Evolutionary conservation across 1,140 invertebrate genomes (phyloP).

Genomic region (Dendrolimus punctatus): DNA sequence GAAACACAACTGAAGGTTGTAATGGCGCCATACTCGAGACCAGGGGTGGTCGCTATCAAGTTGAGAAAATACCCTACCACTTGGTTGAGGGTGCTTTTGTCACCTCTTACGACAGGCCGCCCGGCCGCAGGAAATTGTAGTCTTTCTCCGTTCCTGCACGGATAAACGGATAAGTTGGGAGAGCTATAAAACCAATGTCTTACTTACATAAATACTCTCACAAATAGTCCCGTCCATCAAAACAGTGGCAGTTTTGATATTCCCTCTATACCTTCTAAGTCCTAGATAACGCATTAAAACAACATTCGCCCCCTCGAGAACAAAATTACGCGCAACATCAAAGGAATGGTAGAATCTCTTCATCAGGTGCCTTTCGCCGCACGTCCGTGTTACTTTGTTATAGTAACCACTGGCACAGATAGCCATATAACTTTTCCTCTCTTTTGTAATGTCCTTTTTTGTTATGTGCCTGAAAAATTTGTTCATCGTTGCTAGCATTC

Average conservation of each 20-base stretch:
- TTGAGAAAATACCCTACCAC: no score
- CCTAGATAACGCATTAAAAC: slow-evolving; percentile 75
- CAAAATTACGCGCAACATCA: slow-evolving; percentile 56
- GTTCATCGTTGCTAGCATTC: neutral
- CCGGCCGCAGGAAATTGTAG: no score
- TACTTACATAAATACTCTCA: slow-evolving; percentile 74
- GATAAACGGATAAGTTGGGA: neutral
- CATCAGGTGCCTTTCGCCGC: slow-evolving; percentile 41
- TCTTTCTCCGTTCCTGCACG: no score
- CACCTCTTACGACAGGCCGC: no score
- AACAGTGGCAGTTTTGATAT: slow-evolving; percentile 68
- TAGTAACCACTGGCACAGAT: slow-evolving; percentile 64
- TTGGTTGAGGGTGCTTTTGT: no score
- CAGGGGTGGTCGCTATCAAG: no score
- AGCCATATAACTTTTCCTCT: slow-evolving; percentile 64
- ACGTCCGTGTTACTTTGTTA: slow-evolving; percentile 62
- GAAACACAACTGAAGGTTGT: no score
- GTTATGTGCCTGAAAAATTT: slow-evolving; percentile 41
- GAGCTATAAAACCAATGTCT: slow-evolving; percentile 2
- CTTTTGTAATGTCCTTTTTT: slow-evolving; percentile 49
- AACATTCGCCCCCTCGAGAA: slow-evolving; percentile 76
- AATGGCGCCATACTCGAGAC: no score
- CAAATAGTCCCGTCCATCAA: slow-evolving; percentile 74
- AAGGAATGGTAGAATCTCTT: slow-evolving; percentile 56
- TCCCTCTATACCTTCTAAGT: slow-evolving; percentile 68